Evolutionary conservation across 2,797 vertebrate species (phyloP), one percentile per base, ranked within the genome.

Genomic region (Arctocebus calabarensis): DNA sequence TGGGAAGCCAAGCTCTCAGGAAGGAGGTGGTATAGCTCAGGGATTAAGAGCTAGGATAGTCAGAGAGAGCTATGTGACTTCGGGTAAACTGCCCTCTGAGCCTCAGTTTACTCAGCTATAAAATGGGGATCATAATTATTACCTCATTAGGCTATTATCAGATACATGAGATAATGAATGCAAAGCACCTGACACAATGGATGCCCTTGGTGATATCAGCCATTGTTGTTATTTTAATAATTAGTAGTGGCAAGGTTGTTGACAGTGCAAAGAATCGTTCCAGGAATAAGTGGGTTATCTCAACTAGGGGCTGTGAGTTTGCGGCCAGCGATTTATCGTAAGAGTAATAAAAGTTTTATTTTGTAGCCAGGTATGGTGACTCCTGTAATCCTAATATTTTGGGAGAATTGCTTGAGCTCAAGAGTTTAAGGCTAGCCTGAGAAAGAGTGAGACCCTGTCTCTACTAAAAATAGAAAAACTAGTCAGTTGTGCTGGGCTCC

Each of bases 121-220:
- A 97, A 95, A 91, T 87, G 61, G 85, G 71, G 20, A 40, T 88
- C 37, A 45, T 43, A 37, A 75, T 88, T 43, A 94, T 66, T 68
- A 74, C 25, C 25, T 92, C 37, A 34, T 22, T 70, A 71, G 27
- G 4, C 45, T 71, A 64, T 75, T 89, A 75, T 87, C 59, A 81
- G 52, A 78, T 86, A n/a, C 64, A 84, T 73, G 59, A 89, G 27
- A 70, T 59, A 78, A 61, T 59, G 32, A 91, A 83, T 45, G 12
- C 45, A 82, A 94, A 96, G 23, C 14, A 61, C 43, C 37, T 32
- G 62, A 62, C 40, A 92, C 57, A 84, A 9, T 82, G 64, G 17
- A 45, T 78, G 16, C 8, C 16, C 79, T 84, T 73, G 81, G 13
- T 84, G 12, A 77, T 34, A 32, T 57, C 73, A 29, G 27, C 23